phyloP scores from a whole-genome alignment of 2,888 invertebrate species.

The Campaea margaritaria region DNA sequence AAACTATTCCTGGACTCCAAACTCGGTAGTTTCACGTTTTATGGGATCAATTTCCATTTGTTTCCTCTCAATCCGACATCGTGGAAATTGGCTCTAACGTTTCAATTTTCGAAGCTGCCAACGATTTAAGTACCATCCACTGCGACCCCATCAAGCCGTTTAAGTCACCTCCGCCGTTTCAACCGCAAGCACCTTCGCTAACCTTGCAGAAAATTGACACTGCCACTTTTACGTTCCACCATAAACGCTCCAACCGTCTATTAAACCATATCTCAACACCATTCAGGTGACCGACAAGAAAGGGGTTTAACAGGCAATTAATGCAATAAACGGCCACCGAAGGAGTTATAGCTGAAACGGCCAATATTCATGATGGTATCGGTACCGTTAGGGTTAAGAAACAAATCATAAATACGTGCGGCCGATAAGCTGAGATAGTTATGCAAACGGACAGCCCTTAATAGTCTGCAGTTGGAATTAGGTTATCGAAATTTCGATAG shows the following conservation, averaged over 20 bases:
- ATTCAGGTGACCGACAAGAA: conserved; percentile 33
- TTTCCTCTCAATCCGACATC: too few species aligned
- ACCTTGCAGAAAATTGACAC: conserved; percentile 16
- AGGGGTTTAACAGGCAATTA: conserved; percentile 47
- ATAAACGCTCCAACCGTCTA: conserved; percentile 17
- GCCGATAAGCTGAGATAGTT: conserved; percentile 58
- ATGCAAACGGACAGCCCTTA: conserved; percentile 52
- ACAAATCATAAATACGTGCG: conserved; percentile 64
- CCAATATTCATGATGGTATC: conserved; percentile 61
- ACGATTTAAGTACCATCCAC: conserved; percentile 8
- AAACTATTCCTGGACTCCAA: too few species aligned
- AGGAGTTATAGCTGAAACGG: conserved; percentile 50
- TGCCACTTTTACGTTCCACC: conserved; percentile 23
- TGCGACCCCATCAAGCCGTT: conserved; percentile 11
- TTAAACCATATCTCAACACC: conserved; percentile 25
- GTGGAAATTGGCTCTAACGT: neutral
- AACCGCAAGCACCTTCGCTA: conserved; percentile 8
- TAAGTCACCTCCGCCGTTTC: conserved; percentile 9
- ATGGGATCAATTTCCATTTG: too few species aligned
- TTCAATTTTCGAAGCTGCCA: neutral
- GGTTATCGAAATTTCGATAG: conserved; percentile 6
- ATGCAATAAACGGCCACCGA: conserved; percentile 53
- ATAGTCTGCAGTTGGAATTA: conserved; percentile 6
- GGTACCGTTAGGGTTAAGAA: conserved; percentile 61
- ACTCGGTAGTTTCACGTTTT: too few species aligned